Percentiles rank a stretch among this genome's conserved stretches.
Conservation (phyloP, 2,797 vertebrate genomes). For the Siniperca undulata region DNA sequence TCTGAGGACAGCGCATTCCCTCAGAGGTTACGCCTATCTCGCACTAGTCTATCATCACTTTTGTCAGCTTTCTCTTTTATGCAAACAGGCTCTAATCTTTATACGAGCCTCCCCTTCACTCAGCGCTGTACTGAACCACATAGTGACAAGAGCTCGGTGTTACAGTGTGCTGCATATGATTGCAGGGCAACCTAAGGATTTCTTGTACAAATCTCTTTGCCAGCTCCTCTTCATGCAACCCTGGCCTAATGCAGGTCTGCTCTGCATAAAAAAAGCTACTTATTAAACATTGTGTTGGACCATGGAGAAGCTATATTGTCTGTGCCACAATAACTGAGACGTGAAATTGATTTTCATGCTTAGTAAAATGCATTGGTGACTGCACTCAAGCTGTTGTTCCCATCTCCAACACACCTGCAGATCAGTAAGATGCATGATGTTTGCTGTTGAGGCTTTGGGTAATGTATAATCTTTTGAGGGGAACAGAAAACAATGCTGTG, state of each 20-base stretch:
- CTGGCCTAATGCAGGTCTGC: conserved; percentile 56
- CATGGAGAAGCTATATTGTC: conserved; percentile 75
- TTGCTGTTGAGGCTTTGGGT: conserved; percentile 55
- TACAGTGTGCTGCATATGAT: conserved; percentile 61
- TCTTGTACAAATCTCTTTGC: conserved; percentile 46
- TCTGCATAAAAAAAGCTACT: conserved; percentile 64
- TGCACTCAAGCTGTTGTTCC: conserved; percentile 67
- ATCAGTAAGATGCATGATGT: conserved; percentile 65
- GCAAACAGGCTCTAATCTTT: conserved; percentile 82
- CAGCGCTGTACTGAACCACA: conserved; percentile 63
- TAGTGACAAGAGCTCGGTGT: conserved; percentile 70
- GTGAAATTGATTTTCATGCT: conserved; percentile 85
- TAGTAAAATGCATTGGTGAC: conserved; percentile 75
- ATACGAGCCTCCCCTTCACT: conserved; percentile 67
- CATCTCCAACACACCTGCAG: conserved; percentile 67
- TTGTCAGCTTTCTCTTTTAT: conserved; percentile 78
- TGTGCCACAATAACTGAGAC: conserved; percentile 72
- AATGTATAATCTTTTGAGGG: conserved; percentile 58
- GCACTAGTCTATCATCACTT: conserved; percentile 73
- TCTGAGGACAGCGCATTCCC: conserved; percentile 62
- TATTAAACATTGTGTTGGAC: conserved; percentile 72
- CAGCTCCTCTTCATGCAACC: conserved; percentile 46
- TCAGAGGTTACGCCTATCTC: conserved; percentile 75
- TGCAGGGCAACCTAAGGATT: conserved; percentile 56
- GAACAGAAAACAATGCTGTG: conserved; percentile 59